Evolutionary conservation across 2,797 vertebrate species (phyloP).

Genomic region (Poeciliopsis presidionis): DNA sequence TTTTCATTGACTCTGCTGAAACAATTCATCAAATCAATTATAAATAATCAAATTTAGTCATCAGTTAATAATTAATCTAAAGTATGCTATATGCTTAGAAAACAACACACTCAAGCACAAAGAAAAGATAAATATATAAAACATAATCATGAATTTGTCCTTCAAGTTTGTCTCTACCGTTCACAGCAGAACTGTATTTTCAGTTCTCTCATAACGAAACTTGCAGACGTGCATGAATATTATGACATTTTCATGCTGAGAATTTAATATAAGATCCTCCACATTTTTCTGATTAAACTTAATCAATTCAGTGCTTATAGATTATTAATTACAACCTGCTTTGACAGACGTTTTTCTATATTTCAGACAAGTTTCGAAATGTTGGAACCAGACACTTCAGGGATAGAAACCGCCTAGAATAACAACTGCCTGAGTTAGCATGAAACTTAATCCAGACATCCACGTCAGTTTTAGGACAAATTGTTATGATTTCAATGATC

Average conservation of each 20-base stretch:
- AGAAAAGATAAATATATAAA: not conserved
- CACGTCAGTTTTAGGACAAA: not conserved
- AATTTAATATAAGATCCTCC: not conserved
- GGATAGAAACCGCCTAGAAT: not conserved
- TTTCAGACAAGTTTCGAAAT: not conserved
- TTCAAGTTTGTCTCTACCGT: not conserved
- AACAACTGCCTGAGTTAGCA: not conserved
- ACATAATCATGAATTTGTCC: not conserved
- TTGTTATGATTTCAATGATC: not conserved
- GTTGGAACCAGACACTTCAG: not conserved
- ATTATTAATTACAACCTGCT: not conserved
- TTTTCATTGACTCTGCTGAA: not conserved
- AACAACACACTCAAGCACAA: not conserved
- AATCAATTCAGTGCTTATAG: not conserved
- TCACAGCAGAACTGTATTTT: not conserved
- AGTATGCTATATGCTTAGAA: too few relatives aligned
- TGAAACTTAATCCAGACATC: conserved; percentile 8
- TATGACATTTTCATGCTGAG: not conserved
- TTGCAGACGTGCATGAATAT: not conserved
- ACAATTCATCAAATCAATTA: too few relatives aligned
- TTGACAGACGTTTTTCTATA: not conserved
- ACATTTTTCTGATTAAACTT: not conserved
- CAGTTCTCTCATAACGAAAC: not conserved
- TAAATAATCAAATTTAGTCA: too few relatives aligned
- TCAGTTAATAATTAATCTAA: too few relatives aligned